Evolutionary conservation across 2,113 vertebrate species (phyloP).

Genomic region (Balaenoptera acutorostrata): DNA sequence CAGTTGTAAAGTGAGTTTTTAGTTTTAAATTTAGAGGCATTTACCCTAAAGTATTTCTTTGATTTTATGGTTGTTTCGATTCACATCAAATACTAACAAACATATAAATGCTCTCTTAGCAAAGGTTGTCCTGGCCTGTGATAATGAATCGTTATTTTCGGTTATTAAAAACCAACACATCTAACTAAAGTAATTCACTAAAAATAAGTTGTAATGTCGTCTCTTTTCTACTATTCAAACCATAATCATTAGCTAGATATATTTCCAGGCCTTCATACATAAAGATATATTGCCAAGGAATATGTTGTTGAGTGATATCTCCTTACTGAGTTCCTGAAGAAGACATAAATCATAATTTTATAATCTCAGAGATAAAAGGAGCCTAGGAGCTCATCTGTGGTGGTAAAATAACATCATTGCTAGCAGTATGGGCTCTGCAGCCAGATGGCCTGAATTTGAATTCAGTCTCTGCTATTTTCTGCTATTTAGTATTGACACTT

Average conservation of each 20-base stretch:
- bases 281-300: neutral
- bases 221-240: neutral
- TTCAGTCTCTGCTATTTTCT: neutral
- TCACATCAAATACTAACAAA: neutral
- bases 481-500: neutral
- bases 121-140: neutral
- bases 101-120: neutral
- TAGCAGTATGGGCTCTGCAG: neutral
- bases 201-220: neutral
- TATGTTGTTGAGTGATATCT: neutral
- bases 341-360: neutral
- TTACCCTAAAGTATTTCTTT: constrained; percentile 17
- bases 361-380: neutral
- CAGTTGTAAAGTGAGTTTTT: neutral
- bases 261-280: neutral
- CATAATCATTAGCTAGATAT: neutral
- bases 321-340: neutral
- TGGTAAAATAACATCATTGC: neutral
- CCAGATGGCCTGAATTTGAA: neutral
- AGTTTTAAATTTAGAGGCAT: constrained; percentile 16
- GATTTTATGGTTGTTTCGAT: constrained; percentile 9
- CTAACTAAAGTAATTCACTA: constrained; percentile 30
- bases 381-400: neutral
- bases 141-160: neutral
- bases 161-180: constrained; percentile 36